Evolutionary conservation across 2,888 invertebrate species (phyloP), one percentile per base, ranked within the genome.

Genomic region (Mongoloraphidia duomilia): DNA sequence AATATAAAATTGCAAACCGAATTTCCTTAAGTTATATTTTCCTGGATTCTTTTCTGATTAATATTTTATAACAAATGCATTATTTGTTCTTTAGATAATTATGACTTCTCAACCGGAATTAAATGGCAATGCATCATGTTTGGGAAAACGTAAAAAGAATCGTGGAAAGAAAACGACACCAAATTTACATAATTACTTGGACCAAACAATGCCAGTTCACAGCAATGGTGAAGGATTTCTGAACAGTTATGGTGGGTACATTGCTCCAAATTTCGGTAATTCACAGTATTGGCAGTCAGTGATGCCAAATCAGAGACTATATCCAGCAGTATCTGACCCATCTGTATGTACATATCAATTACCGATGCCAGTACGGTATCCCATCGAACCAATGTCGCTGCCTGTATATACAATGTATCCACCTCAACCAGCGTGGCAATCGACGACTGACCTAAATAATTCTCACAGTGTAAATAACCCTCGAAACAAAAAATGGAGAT

Each of bases 311-410:
- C 69, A 74, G 48, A 71, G 72, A 50, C 67, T 76, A 46, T 73
- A 74, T 54, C 65, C 70, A 45, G 70, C 74, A 42, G 60, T 68
- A 49, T 68, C 70, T 0, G 69, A 70, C 53, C 69, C 70, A 2
- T 61, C 66, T 41, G 66, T 69, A 34, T 68, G 68, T 44, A 64
- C 64, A 41, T 70, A 69, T 49, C 64, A 67, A 0, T 73, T 39
- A 11, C 34, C 58, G 3, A 58, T 63, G 54, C 67, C 65, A 3
- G 55, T 75, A 57, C 69, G 71, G 2, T 75, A 69, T 54, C 64
- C 75, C 5, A 66, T 75, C 51, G 81, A 81, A 61, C 79, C 82
- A 0, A 70, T 77, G 64, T 80, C 81, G 9, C 65, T 82, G 54
- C 81, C 82, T 12, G 69, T 77, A 55, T 73, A 79, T 54, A 76